phyloP scores from a whole-genome alignment of 2,888 invertebrate genomes.

The Nymphalis c-album region DNA sequence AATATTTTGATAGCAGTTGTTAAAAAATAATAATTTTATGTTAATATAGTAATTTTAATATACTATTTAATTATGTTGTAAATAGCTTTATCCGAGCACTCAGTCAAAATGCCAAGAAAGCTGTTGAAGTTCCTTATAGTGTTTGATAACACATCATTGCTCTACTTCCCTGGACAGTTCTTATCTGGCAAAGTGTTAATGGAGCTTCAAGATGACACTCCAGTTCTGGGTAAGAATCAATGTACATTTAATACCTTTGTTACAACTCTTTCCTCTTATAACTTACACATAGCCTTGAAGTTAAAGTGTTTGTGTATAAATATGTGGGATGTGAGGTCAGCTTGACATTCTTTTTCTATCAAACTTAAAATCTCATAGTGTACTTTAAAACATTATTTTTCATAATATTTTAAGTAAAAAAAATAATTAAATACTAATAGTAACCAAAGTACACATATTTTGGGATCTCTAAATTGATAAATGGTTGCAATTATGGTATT shows the following conservation, averaged over 20 bases:
- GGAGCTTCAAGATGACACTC: constrained; percentile 95
- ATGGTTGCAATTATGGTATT: no score
- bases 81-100: neutral
- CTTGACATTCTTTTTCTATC: constrained; percentile 26
- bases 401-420: no score
- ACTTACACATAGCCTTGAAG: constrained; percentile 11
- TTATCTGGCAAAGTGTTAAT: constrained; percentile 94
- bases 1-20: neutral
- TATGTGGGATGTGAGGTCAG: constrained; percentile 39
- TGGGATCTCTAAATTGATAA: no score
- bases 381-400: no score
- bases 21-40: neutral
- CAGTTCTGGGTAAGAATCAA: constrained; percentile 87
- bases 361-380: neutral
- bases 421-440: no score
- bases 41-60: no score
- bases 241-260: constrained; percentile 1
- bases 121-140: constrained; percentile 95
- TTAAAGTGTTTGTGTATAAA: constrained; percentile 3
- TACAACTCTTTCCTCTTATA: constrained; percentile 1
- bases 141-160: constrained; percentile 94
- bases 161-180: constrained; percentile 97
- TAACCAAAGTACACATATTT: no score
- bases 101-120: constrained; percentile 88
- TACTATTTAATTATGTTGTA: neutral